A percentile compares a stretch with the other conserved stretches of the same genome.
Evolutionary conservation across 2,797 vertebrate species (phyloP).

Genomic region (Sebastes itinus): DNA sequence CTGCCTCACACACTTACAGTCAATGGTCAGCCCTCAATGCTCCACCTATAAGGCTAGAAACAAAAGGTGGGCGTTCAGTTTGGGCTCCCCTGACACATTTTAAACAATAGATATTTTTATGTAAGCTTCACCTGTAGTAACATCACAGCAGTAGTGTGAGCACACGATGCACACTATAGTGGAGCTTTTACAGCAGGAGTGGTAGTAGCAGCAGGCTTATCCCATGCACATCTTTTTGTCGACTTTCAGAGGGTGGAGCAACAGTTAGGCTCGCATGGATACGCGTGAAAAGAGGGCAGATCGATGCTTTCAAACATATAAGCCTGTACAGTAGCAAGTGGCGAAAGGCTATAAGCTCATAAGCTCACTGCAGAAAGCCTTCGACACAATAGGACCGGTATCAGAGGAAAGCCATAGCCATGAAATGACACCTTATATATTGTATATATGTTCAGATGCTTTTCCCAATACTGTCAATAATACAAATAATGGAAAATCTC

Average conservation of each 20-base stretch:
- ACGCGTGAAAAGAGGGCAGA: background rate
- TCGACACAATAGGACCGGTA: background rate
- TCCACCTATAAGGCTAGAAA: conserved; percentile 33
- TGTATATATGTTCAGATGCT: background rate
- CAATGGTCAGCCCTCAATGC: conserved; percentile 34
- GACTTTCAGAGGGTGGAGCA: conserved; percentile 59
- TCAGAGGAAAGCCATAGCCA: background rate
- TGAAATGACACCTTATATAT: background rate
- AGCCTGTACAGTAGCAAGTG: background rate
- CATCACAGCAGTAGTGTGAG: background rate
- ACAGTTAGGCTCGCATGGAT: conserved; percentile 43
- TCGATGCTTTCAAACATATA: background rate
- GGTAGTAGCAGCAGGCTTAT: conserved; percentile 5
- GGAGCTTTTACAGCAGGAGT: background rate
- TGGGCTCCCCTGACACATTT: background rate
- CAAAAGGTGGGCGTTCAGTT: conserved; percentile 51
- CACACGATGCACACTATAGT: background rate
- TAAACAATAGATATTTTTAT: background rate
- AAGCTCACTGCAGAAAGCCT: conserved; percentile 1
- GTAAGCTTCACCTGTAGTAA: background rate
- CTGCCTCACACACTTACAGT: conserved; percentile 40
- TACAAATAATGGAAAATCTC: background rate
- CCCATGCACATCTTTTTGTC: conserved; percentile 22
- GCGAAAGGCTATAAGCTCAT: background rate
- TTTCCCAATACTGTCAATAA: background rate